These are phyloP conservation scores for Atrina japonica DNA, from an alignment of 2,888 invertebrate genomes.

Conservation along the genomic window DNA sequence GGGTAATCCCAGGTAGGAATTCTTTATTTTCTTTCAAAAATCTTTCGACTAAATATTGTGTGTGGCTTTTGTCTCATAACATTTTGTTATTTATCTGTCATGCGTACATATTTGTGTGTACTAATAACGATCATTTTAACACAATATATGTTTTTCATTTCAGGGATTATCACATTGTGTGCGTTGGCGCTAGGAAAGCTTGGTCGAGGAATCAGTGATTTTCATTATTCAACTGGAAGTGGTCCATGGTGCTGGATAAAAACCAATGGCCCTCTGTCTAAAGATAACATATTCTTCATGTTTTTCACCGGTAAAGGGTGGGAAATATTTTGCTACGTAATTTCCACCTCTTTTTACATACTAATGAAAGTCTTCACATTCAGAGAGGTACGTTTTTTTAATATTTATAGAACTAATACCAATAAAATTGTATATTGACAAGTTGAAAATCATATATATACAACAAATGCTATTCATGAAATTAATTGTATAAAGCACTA, in stretches of 20 bases:
- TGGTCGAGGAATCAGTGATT: slow-evolving; percentile 11
- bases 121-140: too few species aligned
- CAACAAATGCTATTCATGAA: too few species aligned
- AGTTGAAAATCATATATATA: too few species aligned
- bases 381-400: slow-evolving; percentile 8
- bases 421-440: not conserved
- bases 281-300: slow-evolving; percentile 20
- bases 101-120: too few species aligned
- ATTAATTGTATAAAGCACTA: too few species aligned
- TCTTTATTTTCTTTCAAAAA: too few species aligned
- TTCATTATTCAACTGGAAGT: slow-evolving; percentile 13
- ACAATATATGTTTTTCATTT: not conserved
- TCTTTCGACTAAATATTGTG: too few species aligned
- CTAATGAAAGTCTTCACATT: slow-evolving; percentile 15
- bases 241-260: slow-evolving; percentile 51
- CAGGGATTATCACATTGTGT: slow-evolving; percentile 28
- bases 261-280: not conserved
- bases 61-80: too few species aligned
- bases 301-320: slow-evolving; percentile 24
- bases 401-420: not conserved
- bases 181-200: slow-evolving; percentile 6
- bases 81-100: too few species aligned
- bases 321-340: slow-evolving; percentile 23
- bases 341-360: slow-evolving; percentile 6
- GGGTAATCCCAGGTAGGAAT: slow-evolving; percentile 40